A percentile compares a stretch with the other conserved stretches of the same genome.
These are phyloP conservation scores for Staurois parvus DNA, from an alignment of 2,797 vertebrate species.

Conservation along the genomic window DNA sequence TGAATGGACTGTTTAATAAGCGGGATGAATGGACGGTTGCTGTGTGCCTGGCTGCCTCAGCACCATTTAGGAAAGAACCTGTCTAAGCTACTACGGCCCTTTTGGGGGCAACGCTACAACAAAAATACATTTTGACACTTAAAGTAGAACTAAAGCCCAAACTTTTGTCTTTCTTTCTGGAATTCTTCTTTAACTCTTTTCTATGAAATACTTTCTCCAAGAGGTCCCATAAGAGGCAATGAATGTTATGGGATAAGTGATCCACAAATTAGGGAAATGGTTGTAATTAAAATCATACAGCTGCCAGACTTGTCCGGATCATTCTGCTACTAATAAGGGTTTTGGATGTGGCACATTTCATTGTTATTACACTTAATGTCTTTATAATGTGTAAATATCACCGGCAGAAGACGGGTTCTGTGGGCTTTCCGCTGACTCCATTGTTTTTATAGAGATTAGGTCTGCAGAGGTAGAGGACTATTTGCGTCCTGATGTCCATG, in stretches of 20 bases:
- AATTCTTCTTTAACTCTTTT: too few species aligned
- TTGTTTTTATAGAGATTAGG: slow-evolving; percentile 25
- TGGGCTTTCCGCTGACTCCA: not conserved
- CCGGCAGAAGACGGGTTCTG: not conserved
- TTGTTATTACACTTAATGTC: slow-evolving; percentile 30
- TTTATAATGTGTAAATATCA: slow-evolving; percentile 8
- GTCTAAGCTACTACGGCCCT: too few species aligned
- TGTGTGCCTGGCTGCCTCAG: too few species aligned
- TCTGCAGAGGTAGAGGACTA: slow-evolving; percentile 3
- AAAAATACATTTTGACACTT: too few species aligned
- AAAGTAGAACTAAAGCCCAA: too few species aligned
- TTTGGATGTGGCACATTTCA: slow-evolving; percentile 13
- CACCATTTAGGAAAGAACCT: too few species aligned
- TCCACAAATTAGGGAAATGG: not conserved
- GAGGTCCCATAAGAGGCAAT: not conserved
- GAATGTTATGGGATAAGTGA: not conserved
- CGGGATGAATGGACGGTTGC: too few species aligned
- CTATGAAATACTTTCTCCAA: too few species aligned
- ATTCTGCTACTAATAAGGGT: slow-evolving; percentile 6
- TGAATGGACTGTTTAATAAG: too few species aligned
- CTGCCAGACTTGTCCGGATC: slow-evolving; percentile 14
- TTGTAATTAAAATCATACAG: slow-evolving; percentile 47
- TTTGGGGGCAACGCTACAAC: too few species aligned
- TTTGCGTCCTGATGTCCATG: not conserved
- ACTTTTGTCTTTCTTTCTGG: too few species aligned